Evolutionary conservation across 2,888 invertebrate genomes (phyloP), one percentile per base, ranked within the genome.

Genomic region (Drosophila macrothrix): DNA sequence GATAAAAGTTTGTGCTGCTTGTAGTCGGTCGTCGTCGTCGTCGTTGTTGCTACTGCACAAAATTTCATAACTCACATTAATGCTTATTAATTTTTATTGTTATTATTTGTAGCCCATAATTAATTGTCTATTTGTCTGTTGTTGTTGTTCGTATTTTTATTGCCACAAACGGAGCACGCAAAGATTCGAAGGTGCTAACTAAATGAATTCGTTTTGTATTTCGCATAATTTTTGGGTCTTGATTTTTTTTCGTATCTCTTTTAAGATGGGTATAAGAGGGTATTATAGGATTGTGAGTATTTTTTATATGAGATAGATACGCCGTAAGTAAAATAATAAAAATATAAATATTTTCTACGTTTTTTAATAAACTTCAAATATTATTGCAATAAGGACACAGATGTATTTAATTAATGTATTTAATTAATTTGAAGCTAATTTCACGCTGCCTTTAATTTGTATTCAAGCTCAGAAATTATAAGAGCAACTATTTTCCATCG

Each of bases 81-180:
- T 90, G 85, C 80, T 85, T 88, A 85, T 85, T 85, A 85, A 85
- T 85, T 85, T 84, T 85, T 90, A 85, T 85, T 88, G 88, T 80
- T 74, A 90, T 85, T 89, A 90, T 85, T 90, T 88, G 90, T 89
- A 83, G 85, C 59, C 83, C 76, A 80, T 85, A 88, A 85, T 85
- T 85, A 90, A 85, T 85, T 85, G 90, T 90, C 88, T 90, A 84
- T 85, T 89, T 84, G 73, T 69, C 63, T 80, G 77, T 66, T 76
- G 77, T 68, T 81, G 75, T 4, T 25, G 46, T 14, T 14, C 43
- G 43, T 80, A 64, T 78, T 78, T 78, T 80, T 78, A 78, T 78
- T 64, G 71, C 67, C 31, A 31, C 53, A 49, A 76, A 59, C 73
- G 68, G 56, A 56, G 75, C 63, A 72, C 55, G 64, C 63, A 43